A percentile compares a stretch with the other conserved stretches of the same genome.
Conservation (phyloP, 1,140 invertebrate species). For the Leptopilina clavipes region DNA sequence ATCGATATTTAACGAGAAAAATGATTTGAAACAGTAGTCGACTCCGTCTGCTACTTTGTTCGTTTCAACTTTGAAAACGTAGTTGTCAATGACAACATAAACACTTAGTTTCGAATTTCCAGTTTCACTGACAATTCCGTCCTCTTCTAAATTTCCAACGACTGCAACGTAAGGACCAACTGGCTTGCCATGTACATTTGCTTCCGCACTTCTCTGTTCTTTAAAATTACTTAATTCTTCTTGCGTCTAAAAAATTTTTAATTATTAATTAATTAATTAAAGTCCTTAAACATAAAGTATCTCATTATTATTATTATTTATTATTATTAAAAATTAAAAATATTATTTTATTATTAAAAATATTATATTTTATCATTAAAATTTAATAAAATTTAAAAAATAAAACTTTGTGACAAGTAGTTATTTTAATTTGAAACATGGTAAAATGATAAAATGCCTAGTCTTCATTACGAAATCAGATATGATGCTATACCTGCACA, state of each 20-base stretch:
- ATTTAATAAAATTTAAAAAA: not conserved
- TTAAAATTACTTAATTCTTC: not conserved
- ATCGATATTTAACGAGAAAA: constrained; percentile 8
- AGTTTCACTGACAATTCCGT: too few species aligned
- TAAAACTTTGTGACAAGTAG: not conserved
- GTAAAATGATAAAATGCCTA: not conserved
- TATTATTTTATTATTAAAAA: not conserved
- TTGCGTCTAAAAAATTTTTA: constrained; percentile 18
- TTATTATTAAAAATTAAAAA: too few species aligned
- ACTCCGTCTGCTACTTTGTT: constrained; percentile 37
- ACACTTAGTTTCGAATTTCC: not conserved
- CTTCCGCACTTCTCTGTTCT: not conserved
- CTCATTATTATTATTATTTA: too few species aligned
- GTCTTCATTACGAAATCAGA: too few species aligned
- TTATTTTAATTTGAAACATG: not conserved
- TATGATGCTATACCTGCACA: not conserved
- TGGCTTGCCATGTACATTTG: not conserved
- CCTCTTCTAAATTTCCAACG: not conserved
- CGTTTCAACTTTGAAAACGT: not conserved
- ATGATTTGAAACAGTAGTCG: constrained; percentile 37
- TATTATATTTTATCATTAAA: not conserved
- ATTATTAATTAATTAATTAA: too few species aligned
- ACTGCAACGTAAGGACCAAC: constrained; percentile 6
- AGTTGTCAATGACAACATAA: constrained; percentile 1
- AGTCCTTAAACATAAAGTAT: too few species aligned